Evolutionary conservation across 2,797 vertebrate species (phyloP).

Genomic region (Danio jaintianensis): DNA sequence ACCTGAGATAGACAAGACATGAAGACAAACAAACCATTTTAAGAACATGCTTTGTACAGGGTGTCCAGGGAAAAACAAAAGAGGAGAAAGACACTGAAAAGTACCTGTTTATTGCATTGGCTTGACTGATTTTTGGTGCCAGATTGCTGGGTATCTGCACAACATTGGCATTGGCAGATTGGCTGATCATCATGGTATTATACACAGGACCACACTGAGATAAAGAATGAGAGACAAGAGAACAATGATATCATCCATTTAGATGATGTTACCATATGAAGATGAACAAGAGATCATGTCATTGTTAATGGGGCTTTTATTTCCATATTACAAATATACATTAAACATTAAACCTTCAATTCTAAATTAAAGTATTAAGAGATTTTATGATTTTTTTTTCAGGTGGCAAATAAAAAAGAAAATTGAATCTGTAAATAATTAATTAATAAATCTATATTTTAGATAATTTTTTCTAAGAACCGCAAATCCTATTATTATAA

Average conservation of each 20-base stretch:
- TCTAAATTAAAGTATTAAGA: too few species aligned
- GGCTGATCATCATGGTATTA: conserved; percentile 98
- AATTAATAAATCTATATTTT: too few species aligned
- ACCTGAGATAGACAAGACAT: conserved; percentile 91
- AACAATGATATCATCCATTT: conserved; percentile 16
- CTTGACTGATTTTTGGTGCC: conserved; percentile 86
- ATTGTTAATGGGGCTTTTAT: conserved; percentile 41
- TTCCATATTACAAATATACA: too few species aligned
- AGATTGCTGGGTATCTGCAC: conserved; percentile 90
- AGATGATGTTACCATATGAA: conserved; percentile 31
- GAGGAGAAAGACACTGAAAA: not conserved
- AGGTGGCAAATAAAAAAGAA: too few species aligned
- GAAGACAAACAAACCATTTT: conserved; percentile 67
- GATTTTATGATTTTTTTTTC: too few species aligned
- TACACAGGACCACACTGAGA: conserved; percentile 83
- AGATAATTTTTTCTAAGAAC: too few species aligned
- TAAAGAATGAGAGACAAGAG: conserved; percentile 58
- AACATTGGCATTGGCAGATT: conserved; percentile 87
- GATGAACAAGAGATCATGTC: conserved; percentile 33
- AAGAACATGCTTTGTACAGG: not conserved
- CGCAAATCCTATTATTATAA: too few species aligned
- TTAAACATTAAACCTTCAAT: too few species aligned
- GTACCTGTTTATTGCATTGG: conserved; percentile 84
- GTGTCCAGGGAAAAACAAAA: not conserved
- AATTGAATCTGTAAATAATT: too few species aligned